A percentile compares a stretch with the other conserved stretches of the same genome.
Conservation (phyloP, 1,140 invertebrate genomes). For the Tribolium castaneum region DNA sequence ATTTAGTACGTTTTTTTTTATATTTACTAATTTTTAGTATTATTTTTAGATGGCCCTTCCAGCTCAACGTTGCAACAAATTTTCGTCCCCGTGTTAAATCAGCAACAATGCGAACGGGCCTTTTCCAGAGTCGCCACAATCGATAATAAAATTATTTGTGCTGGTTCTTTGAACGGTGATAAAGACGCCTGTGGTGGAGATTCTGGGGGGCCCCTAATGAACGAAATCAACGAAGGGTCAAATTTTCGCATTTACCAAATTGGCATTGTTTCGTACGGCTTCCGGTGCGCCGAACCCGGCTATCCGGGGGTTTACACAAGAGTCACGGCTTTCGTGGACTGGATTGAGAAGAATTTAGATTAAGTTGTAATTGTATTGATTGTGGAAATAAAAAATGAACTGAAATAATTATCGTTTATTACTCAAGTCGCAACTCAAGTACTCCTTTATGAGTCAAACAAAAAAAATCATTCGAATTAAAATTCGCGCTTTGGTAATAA, state of each 20-base stretch:
- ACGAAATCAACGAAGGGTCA: conserved; percentile 55
- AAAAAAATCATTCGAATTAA: background rate
- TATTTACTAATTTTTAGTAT: background rate
- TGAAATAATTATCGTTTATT: too few species aligned
- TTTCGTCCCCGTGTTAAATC: conserved; percentile 76
- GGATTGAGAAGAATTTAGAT: conserved; percentile 61
- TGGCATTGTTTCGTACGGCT: conserved; percentile 73
- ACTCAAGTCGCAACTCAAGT: too few species aligned
- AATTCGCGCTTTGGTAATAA: background rate
- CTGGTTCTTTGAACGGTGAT: conserved; percentile 75
- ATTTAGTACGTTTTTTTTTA: conserved; percentile 66
- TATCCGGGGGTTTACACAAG: conserved; percentile 70
- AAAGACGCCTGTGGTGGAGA: conserved; percentile 80
- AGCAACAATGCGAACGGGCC: conserved; percentile 70
- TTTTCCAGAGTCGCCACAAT: conserved; percentile 70
- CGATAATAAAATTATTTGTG: conserved; percentile 76
- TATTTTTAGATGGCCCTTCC: conserved; percentile 72
- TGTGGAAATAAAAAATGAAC: too few species aligned
- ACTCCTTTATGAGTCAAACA: too few species aligned
- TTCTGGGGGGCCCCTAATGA: conserved; percentile 67
- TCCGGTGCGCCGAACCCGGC: conserved; percentile 66
- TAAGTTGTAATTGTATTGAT: background rate
- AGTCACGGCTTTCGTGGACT: conserved; percentile 63
- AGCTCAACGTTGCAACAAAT: conserved; percentile 72
- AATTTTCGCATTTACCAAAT: conserved; percentile 44